These are phyloP conservation scores for Semnopithecus entellus DNA, from an alignment of 2,113 vertebrate genomes.

Conservation along the genomic window DNA sequence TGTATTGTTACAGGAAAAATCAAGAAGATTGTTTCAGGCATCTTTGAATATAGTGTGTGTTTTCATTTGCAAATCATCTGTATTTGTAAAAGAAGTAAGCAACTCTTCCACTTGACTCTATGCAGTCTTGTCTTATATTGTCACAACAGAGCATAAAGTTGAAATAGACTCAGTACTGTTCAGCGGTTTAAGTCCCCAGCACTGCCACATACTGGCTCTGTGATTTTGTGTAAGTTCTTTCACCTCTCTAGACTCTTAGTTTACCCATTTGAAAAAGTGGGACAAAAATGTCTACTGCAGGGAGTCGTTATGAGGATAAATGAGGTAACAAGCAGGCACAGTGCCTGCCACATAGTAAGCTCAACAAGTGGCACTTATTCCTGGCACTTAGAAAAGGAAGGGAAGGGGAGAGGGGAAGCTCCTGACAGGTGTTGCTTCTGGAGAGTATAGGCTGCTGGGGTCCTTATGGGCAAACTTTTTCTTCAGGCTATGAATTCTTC, in stretches of 20 bases:
- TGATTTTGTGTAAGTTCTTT: not conserved
- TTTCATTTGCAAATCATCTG: slow-evolving; percentile 2
- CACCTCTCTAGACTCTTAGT: not conserved
- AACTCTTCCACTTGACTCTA: not conserved
- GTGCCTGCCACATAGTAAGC: too few species aligned
- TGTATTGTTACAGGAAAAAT: not conserved
- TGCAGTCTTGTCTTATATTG: not conserved
- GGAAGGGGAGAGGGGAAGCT: not conserved
- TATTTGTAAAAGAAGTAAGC: not conserved
- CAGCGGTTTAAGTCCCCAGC: not conserved
- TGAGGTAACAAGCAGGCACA: not conserved
- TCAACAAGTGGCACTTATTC: not conserved
- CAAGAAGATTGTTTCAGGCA: not conserved
- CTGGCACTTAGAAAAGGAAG: not conserved
- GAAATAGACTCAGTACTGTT: not conserved
- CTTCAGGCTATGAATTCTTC: not conserved
- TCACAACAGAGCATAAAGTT: not conserved
- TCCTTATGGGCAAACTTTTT: not conserved
- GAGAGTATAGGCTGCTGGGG: not conserved
- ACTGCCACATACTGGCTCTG: not conserved
- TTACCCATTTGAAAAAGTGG: not conserved
- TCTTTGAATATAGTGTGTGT: not conserved
- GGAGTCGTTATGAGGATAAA: not conserved
- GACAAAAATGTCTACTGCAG: not conserved
- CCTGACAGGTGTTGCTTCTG: not conserved